A percentile compares a stretch with the other conserved stretches of the same genome.
Evolutionary conservation across 1,140 invertebrate species (phyloP).

Genomic region (Anoplolepis gracilipes): DNA sequence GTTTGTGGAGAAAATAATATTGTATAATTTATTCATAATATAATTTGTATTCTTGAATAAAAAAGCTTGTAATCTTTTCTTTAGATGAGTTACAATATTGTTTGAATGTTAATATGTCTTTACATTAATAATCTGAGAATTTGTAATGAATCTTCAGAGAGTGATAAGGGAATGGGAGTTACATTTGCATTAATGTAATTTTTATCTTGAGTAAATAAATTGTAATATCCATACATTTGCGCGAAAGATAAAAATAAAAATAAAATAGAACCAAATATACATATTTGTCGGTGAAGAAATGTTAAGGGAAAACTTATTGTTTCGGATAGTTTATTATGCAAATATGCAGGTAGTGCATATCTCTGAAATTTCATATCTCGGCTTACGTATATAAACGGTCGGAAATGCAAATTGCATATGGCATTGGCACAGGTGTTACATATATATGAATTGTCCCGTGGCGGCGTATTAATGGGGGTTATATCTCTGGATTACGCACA

Average conservation of each 20-base stretch:
- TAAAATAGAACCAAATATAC: not conserved
- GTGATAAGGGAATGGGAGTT: not conserved
- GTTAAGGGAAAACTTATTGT: not conserved
- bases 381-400: not conserved
- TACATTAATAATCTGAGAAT: not conserved
- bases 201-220: slow-evolving; percentile 2
- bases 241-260: not conserved
- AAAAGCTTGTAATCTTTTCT: not conserved
- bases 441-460: not conserved
- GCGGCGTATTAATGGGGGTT: not conserved
- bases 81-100: not conserved
- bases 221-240: not conserved
- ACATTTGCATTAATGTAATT: slow-evolving; percentile 23
- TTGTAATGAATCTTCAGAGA: slow-evolving; percentile 1
- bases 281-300: not conserved
- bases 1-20: not conserved
- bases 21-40: slow-evolving; percentile 31
- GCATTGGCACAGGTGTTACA: not conserved
- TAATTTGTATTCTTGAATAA: not conserved
- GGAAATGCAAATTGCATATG: slow-evolving; percentile 8
- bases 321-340: not conserved
- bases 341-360: not conserved
- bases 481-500: slow-evolving; percentile 24
- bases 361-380: not conserved
- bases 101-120: slow-evolving; percentile 1